Percentiles rank a stretch among this genome's conserved stretches.
These are phyloP conservation scores for Saccostrea echinata DNA, from an alignment of 1,140 invertebrate genomes.

Conservation along the genomic window DNA sequence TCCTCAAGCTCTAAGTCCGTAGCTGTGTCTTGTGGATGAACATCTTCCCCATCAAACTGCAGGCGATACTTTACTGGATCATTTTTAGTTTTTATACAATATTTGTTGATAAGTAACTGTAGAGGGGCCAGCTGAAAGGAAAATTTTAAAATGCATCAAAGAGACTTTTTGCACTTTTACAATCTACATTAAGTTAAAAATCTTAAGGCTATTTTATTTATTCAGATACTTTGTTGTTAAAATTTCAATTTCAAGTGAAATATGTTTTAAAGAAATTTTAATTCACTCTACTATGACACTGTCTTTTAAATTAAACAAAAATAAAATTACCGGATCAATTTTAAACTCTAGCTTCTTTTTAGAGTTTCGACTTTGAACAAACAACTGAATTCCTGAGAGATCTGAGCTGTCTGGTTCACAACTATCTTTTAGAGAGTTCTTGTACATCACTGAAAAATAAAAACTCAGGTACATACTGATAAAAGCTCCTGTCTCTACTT, in stretches of 20 bases:
- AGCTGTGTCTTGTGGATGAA: conserved; percentile 38
- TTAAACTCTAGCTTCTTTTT: conserved; percentile 49
- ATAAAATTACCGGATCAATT: conserved; percentile 40
- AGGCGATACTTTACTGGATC: conserved; percentile 40
- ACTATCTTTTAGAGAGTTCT: conserved; percentile 5
- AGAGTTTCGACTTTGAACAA: conserved; percentile 47
- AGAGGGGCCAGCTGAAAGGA: conserved; percentile 46
- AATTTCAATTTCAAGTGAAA: too few relatives aligned
- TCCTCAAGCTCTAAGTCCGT: conserved; percentile 54
- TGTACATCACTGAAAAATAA: conserved; percentile 14
- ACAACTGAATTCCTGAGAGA: not conserved
- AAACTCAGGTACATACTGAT: not conserved
- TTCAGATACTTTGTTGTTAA: too few relatives aligned
- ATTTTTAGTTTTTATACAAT: conserved; percentile 42
- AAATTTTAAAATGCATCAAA: not conserved
- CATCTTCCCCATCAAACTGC: conserved; percentile 55
- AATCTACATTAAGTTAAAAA: too few relatives aligned
- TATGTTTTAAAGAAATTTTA: too few relatives aligned
- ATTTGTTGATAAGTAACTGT: conserved; percentile 44
- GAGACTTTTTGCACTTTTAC: too few relatives aligned
- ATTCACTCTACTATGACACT: too few relatives aligned
- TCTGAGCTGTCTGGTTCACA: not conserved
- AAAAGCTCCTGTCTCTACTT: too few relatives aligned
- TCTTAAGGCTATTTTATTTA: too few relatives aligned
- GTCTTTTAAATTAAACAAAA: too few relatives aligned